phyloP scores from a whole-genome alignment of 2,888 invertebrate genomes.

The Drosophila picticornis region DNA sequence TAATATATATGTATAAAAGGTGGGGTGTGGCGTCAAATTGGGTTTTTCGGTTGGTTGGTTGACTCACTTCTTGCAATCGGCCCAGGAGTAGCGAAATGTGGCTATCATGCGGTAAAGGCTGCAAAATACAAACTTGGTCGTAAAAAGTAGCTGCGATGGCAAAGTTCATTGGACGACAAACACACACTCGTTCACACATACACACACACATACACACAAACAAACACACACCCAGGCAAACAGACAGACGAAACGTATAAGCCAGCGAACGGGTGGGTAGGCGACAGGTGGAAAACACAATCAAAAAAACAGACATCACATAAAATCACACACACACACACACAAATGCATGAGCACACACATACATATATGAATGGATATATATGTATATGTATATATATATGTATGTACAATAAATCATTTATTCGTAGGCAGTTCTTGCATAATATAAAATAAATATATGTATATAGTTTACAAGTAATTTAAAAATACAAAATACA shows the following conservation, averaged over 20 bases:
- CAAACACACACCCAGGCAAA: conserved; percentile 15
- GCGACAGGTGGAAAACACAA: conserved; percentile 27
- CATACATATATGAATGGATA: conserved; percentile 30
- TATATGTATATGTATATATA: conserved; percentile 31
- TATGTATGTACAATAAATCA: conserved; percentile 78
- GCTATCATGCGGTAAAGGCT: conserved; percentile 81
- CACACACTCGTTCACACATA: conserved; percentile 23
- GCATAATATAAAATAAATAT: conserved; percentile 81
- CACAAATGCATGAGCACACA: conserved; percentile 36
- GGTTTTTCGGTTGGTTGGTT: conserved; percentile 21
- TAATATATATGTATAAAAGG: conserved; percentile 1
- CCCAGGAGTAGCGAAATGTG: conserved; percentile 77
- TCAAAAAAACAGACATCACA: conserved; percentile 40
- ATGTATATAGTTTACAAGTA: conserved; percentile 81
- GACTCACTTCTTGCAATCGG: conserved; percentile 68
- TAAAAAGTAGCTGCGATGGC: conserved; percentile 34
- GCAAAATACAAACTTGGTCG: conserved; percentile 73
- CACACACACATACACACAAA: background rate
- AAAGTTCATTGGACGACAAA: conserved; percentile 39
- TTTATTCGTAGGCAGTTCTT: conserved; percentile 82
- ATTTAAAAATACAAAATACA: conserved; percentile 81
- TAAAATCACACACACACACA: conserved; percentile 23
- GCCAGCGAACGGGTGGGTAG: conserved; percentile 19
- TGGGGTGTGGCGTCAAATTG: conserved; percentile 34
- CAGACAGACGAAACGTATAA: conserved; percentile 20